Percentiles rank a stretch among this genome's conserved stretches.
Evolutionary conservation across 2,113 vertebrate genomes (phyloP).

Genomic region (Lates calcarifer): DNA sequence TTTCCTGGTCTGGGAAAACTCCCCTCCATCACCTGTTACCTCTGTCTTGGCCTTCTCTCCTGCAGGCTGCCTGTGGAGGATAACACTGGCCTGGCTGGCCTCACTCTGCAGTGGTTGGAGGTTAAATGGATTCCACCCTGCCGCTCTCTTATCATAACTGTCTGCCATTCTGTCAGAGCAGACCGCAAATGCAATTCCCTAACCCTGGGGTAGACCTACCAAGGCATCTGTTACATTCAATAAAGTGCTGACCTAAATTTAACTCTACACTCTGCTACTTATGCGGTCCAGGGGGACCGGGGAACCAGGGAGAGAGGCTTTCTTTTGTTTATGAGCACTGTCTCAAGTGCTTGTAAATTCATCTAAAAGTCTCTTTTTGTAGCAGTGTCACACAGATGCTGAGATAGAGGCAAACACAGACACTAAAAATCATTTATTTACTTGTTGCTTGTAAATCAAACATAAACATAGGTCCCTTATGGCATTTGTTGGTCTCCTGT

Average conservation of each 20-base stretch:
- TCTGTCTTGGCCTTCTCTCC: background rate
- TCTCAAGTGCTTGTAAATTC: conserved; percentile 32
- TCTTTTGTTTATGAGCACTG: conserved; percentile 28
- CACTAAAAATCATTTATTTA: too few species aligned
- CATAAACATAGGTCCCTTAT: background rate
- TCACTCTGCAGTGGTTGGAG: conserved; percentile 56
- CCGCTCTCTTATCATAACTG: conserved; percentile 82
- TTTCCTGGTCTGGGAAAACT: conserved; percentile 58
- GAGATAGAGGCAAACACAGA: conserved; percentile 5
- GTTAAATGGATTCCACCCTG: conserved; percentile 78
- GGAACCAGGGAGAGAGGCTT: conserved; percentile 17
- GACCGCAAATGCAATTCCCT: conserved; percentile 78
- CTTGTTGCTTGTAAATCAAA: too few species aligned
- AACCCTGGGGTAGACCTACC: conserved; percentile 63
- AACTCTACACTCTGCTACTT: conserved; percentile 57
- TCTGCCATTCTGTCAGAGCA: conserved; percentile 72
- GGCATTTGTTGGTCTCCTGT: background rate
- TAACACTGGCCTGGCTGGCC: conserved; percentile 46
- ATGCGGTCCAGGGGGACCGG: conserved; percentile 39
- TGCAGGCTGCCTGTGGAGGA: conserved; percentile 49
- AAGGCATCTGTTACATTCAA: conserved; percentile 80
- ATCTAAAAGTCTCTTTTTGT: conserved; percentile 1
- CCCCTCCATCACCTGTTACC: conserved; percentile 56
- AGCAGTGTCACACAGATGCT: background rate
- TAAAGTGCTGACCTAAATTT: conserved; percentile 81